These are phyloP conservation scores for Saccostrea glomerata DNA, from an alignment of 1,140 invertebrate species.

Conservation along the genomic window DNA sequence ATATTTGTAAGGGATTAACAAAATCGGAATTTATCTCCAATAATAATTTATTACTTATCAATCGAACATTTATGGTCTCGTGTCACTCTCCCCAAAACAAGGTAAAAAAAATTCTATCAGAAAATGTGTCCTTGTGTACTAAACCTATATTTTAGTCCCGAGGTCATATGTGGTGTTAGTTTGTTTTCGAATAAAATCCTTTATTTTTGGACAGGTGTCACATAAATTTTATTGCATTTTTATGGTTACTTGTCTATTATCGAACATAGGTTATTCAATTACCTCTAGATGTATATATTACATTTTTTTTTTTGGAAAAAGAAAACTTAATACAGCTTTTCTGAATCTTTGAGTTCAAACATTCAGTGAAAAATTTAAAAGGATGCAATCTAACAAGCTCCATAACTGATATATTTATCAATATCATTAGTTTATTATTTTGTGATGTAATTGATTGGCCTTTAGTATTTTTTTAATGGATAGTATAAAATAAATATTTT, in stretches of 20 bases:
- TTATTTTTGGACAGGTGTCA: background rate
- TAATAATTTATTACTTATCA: conserved; percentile 25
- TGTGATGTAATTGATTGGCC: no score
- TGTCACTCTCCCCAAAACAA: background rate
- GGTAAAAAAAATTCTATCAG: background rate
- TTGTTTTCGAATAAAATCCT: background rate
- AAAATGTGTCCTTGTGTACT: background rate
- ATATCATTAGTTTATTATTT: no score
- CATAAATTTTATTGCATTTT: conserved; percentile 25
- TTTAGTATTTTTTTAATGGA: no score
- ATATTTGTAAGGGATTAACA: background rate
- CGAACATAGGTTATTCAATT: no score
- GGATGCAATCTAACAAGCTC: background rate
- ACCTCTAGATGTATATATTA: background rate
- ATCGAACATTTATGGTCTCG: conserved; percentile 36
- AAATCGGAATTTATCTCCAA: background rate
- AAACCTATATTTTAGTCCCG: background rate
- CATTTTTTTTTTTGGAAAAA: background rate
- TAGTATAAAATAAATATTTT: no score
- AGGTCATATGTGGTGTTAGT: background rate
- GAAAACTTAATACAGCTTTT: background rate
- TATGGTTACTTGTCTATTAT: background rate
- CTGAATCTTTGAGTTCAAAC: background rate
- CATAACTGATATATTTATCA: no score
- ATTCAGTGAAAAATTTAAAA: background rate